These are phyloP conservation scores for Meteorus sp. DNA, from an alignment of 1,140 invertebrate genomes.

Conservation along the genomic window DNA sequence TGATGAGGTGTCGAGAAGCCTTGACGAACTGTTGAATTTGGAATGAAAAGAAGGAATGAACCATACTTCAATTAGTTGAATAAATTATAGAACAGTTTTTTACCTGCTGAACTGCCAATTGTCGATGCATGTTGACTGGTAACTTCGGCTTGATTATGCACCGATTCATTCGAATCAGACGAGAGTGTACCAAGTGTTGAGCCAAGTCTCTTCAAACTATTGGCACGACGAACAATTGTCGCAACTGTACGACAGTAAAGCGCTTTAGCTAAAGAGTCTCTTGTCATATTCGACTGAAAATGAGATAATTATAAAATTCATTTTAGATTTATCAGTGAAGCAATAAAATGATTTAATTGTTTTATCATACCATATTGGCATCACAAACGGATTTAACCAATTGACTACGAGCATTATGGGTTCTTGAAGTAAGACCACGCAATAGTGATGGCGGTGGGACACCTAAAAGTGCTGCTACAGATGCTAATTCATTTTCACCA, in stretches of 20 bases:
- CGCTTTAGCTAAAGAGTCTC: slow-evolving; percentile 89
- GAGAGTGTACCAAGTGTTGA: slow-evolving; percentile 87
- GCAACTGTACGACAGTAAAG: slow-evolving; percentile 94
- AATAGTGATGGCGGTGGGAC: slow-evolving; percentile 76
- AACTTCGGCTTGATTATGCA: slow-evolving; percentile 83
- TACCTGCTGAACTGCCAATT: slow-evolving; percentile 69
- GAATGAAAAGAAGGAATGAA: no score
- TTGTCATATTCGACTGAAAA: slow-evolving; percentile 79
- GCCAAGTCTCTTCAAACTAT: slow-evolving; percentile 85
- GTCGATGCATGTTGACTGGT: slow-evolving; percentile 87
- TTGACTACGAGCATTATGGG: slow-evolving; percentile 82
- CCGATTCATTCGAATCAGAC: slow-evolving; percentile 89
- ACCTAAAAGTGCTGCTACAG: slow-evolving; percentile 82
- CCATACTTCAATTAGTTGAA: no score
- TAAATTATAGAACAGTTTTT: no score
- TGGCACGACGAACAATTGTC: slow-evolving; percentile 88
- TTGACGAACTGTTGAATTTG: no score
- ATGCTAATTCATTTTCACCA: slow-evolving; percentile 77
- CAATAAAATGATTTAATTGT: no score
- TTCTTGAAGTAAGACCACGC: slow-evolving; percentile 80
- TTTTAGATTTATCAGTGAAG: no score
- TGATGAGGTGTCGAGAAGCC: no score
- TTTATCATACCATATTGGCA: slow-evolving; percentile 69
- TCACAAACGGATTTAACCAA: slow-evolving; percentile 82
- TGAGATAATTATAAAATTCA: no score